These are phyloP conservation scores for Beroe ovata DNA, from an alignment of 37 sponge, comb jelly and placozoan species.

Conservation along the genomic window DNA sequence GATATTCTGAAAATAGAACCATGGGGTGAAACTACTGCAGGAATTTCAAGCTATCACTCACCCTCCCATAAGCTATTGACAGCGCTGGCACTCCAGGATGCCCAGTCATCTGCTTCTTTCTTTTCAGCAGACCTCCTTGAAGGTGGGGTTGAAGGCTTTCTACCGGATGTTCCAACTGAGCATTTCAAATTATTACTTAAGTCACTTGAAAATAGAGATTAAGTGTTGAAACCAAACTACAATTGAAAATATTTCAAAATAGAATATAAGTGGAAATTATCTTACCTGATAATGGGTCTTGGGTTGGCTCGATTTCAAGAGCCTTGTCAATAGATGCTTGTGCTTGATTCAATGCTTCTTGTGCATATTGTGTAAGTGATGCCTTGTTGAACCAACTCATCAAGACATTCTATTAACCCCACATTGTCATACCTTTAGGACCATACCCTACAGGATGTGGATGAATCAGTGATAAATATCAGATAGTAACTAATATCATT, in stretches of 20 bases:
- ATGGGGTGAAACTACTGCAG: no score
- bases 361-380: conserved; percentile 19
- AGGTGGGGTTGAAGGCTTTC: conserved; percentile 8
- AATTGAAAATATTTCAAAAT: no score
- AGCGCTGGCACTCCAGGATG: conserved; percentile 48
- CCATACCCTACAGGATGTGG: no score
- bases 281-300: conserved; percentile 43
- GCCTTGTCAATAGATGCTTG: conserved; percentile 53
- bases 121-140: background rate
- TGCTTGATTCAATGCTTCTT: conserved; percentile 49
- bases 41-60: no score
- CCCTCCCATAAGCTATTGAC: conserved; percentile 48
- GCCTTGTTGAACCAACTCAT: conserved; percentile 62
- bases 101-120: background rate
- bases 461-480: no score
- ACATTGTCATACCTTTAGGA: no score
- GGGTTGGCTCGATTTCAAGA: conserved; percentile 54
- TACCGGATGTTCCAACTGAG: background rate
- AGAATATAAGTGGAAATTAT: no score
- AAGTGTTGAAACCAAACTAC: no score
- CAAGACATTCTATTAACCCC: background rate
- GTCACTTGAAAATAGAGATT: no score
- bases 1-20: no score
- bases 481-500: no score
- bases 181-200: no score